Evolutionary conservation across 1,140 invertebrate genomes (phyloP), one percentile per base, ranked within the genome.

Genomic region (Ectropis grisescens): DNA sequence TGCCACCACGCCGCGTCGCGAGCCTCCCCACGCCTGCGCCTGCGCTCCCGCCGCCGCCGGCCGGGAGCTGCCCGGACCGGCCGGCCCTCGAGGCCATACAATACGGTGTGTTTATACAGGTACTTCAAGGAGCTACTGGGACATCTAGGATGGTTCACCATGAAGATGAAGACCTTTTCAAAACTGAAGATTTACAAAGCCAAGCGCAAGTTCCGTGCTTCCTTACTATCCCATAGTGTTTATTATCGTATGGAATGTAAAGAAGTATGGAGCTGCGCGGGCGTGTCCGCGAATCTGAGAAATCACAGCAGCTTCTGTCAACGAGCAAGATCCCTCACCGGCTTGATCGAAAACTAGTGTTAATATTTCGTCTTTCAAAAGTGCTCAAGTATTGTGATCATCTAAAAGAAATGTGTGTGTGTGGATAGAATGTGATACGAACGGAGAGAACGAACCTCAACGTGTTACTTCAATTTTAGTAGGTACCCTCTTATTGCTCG

Each of bases 141-240:
- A n/a, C n/a, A n/a, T n/a, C n/a, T n/a, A n/a, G 24, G 24, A 26
- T 26, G 4, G 24, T 9, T 22, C 24, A 26, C 24, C 3, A 26
- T 10, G 24, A 26, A 26, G 24, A 38, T 37, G 35, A 40, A 47
- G 41, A 47, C 29, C 12, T 37, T 42, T 43, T 39, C 37, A 64
- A 70, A 57, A 71, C 37, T 35, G 61, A 67, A 68, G 56, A 70
- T 13, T 52, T 13, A 26, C n/a, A 54, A 52, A 75, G 81, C 82
- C 82, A 82, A 71, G 86, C 86, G 87, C 84, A 83, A 88, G 89
- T 91, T 90, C 92, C 92, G 91, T 95, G 89, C 93, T 95, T 95
- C 92, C 90, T 94, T 94, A 92, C 92, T 93, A n/a, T 94, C 92
- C 92, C 93, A 94, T 94, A 94, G 91, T 91, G 83, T 76, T 85